These are phyloP conservation scores for Crematogaster levior DNA, from an alignment of 2,888 invertebrate species.

Conservation along the genomic window DNA sequence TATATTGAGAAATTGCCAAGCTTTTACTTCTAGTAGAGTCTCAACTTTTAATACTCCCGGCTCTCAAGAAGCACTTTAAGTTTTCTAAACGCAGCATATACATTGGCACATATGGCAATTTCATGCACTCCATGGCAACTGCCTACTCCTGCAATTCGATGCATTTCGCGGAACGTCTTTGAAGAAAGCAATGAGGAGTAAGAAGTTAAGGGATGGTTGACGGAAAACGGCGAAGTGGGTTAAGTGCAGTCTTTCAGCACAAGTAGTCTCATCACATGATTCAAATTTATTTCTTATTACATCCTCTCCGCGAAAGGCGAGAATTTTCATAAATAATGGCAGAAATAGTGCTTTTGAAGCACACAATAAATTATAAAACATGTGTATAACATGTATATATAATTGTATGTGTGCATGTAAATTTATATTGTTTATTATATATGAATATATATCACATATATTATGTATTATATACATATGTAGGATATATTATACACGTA, in stretches of 20 bases:
- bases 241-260: slow-evolving; percentile 61
- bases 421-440: too few species aligned
- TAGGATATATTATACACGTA: too few species aligned
- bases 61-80: neutral
- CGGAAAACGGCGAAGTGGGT: slow-evolving; percentile 61
- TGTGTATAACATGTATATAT: too few species aligned
- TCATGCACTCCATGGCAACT: slow-evolving; percentile 15
- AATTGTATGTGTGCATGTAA: too few species aligned
- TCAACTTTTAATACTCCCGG: slow-evolving; percentile 5
- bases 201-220: slow-evolving; percentile 63
- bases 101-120: slow-evolving; percentile 18
- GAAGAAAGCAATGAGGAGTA: slow-evolving; percentile 58
- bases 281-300: slow-evolving; percentile 35
- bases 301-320: neutral
- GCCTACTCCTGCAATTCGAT: slow-evolving; percentile 65
- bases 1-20: neutral
- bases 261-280: slow-evolving; percentile 64
- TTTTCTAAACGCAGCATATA: slow-evolving; percentile 1
- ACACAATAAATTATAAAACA: too few species aligned
- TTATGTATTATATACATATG: neutral
- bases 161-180: slow-evolving; percentile 60
- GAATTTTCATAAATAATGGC: slow-evolving; percentile 3
- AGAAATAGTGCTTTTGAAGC: too few species aligned
- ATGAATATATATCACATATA: neutral
- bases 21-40: neutral